phyloP scores from a whole-genome alignment of 2,888 invertebrate genomes.

The Mimumesa dahlbomi region DNA sequence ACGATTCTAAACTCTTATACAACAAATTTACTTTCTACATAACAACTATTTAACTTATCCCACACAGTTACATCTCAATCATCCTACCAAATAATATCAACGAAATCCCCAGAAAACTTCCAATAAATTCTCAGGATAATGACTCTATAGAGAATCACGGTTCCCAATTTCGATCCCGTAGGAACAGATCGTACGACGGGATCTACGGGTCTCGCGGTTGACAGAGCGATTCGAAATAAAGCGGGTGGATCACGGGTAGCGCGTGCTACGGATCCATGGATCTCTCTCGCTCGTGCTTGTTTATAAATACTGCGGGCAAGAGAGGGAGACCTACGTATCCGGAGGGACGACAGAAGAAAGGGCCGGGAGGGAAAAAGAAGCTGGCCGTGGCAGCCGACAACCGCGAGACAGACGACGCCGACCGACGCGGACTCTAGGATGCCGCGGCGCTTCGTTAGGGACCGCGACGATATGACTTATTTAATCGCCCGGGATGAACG shows the following conservation, averaged over 20 bases:
- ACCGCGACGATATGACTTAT: constrained; percentile 68
- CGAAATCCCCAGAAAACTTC: background rate
- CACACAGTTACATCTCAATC: too few relatives aligned
- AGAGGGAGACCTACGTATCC: constrained; percentile 11
- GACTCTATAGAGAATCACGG: background rate
- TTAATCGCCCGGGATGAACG: constrained; percentile 67
- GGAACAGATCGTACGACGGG: too few relatives aligned
- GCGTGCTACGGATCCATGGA: constrained; percentile 23
- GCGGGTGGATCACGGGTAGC: too few relatives aligned
- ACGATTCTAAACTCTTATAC: too few relatives aligned
- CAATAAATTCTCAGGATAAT: background rate
- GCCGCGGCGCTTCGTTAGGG: constrained; percentile 63
- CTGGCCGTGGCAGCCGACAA: constrained; percentile 29
- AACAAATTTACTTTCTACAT: background rate
- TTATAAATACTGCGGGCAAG: constrained; percentile 60
- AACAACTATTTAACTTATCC: background rate
- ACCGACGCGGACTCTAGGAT: constrained; percentile 41
- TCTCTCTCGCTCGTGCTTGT: constrained; percentile 29
- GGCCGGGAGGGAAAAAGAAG: constrained; percentile 49
- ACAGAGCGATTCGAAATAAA: too few relatives aligned
- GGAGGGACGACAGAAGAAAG: constrained; percentile 26
- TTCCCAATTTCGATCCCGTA: too few relatives aligned
- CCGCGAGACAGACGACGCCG: constrained; percentile 41
- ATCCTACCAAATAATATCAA: too few relatives aligned
- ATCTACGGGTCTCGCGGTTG: too few relatives aligned